Percentiles rank a stretch among this genome's conserved stretches.
Evolutionary conservation across 2,797 vertebrate genomes (phyloP).

Genomic region (Hydrolagus colliei): DNA sequence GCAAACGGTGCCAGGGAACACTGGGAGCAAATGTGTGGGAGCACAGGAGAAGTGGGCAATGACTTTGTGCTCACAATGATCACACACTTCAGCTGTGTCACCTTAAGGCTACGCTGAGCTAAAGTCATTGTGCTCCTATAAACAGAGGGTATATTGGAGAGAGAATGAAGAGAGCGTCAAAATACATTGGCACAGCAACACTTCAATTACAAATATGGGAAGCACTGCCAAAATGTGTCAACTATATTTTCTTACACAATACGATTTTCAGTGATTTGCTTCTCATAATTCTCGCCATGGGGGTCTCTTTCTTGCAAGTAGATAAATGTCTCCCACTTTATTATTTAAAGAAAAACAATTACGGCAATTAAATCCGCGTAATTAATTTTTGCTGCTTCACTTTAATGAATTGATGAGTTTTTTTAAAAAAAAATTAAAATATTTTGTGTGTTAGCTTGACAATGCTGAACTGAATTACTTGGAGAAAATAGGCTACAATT

Average conservation of each 20-base stretch:
- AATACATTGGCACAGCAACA: too few relatives aligned
- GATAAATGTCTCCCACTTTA: not conserved
- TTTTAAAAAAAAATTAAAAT: not conserved
- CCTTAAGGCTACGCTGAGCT: too few relatives aligned
- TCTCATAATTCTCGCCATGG: not conserved
- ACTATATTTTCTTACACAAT: not conserved
- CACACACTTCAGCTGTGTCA: too few relatives aligned
- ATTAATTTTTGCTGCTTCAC: too few relatives aligned
- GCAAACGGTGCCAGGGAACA: not conserved
- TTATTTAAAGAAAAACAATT: not conserved
- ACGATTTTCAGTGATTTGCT: constrained; percentile 1
- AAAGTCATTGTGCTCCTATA: too few relatives aligned
- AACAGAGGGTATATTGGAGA: too few relatives aligned
- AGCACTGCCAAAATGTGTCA: not conserved
- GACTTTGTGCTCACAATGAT: too few relatives aligned
- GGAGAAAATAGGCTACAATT: not conserved
- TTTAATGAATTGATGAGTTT: not conserved
- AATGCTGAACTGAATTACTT: not conserved
- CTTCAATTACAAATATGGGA: not conserved
- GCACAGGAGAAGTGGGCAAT: not conserved
- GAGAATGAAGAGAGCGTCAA: too few relatives aligned
- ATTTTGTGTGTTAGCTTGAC: not conserved
- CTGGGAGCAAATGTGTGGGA: not conserved
- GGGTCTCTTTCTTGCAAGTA: not conserved
- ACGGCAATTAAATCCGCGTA: too few relatives aligned